phyloP scores from a whole-genome alignment of 2,888 invertebrate species.

The Papilio demoleus region DNA sequence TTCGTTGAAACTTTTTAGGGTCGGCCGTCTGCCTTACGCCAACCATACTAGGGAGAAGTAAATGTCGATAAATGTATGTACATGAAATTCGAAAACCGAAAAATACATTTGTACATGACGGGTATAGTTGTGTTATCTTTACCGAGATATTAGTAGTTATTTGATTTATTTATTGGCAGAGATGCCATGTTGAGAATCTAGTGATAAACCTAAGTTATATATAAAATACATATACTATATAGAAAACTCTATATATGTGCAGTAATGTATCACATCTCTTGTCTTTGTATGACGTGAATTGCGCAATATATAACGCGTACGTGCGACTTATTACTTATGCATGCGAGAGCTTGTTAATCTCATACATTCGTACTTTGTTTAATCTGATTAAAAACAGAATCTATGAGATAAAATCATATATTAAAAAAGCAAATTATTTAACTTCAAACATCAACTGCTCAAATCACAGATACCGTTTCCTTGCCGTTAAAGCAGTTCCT shows the following conservation, averaged over 20 bases:
- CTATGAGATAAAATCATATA: background rate
- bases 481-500: too few relatives aligned
- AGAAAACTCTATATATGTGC: background rate
- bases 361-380: background rate
- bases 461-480: too few relatives aligned
- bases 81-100: too few relatives aligned
- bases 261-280: conserved; percentile 10
- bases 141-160: too few relatives aligned
- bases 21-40: too few relatives aligned
- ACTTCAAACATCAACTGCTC: too few relatives aligned
- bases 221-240: background rate
- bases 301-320: conserved; percentile 10
- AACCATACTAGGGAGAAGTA: too few relatives aligned
- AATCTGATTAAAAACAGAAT: background rate
- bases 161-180: too few relatives aligned
- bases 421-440: background rate
- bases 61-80: too few relatives aligned
- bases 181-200: background rate
- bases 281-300: background rate
- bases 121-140: too few relatives aligned
- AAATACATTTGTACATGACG: too few relatives aligned
- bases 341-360: conserved; percentile 3
- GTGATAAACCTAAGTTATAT: background rate
- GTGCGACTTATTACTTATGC: conserved; percentile 20
- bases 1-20: too few relatives aligned